A percentile compares a stretch with the other conserved stretches of the same genome.
Evolutionary conservation across 2,797 vertebrate species (phyloP).

Genomic region (Avahi laniger): DNA sequence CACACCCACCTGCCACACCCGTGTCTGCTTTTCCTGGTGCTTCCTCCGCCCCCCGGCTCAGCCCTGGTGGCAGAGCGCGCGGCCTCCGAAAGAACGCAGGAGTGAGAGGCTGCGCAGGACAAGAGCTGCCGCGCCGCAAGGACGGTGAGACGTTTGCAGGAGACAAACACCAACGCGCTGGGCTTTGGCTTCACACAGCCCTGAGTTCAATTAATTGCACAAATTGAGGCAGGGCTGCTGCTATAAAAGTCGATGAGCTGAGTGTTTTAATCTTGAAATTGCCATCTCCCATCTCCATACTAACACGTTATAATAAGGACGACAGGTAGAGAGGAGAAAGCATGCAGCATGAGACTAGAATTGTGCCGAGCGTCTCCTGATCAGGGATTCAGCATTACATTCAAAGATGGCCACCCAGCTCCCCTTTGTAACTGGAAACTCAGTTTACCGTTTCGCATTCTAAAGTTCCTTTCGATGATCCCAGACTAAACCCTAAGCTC

Average conservation of each 20-base stretch:
- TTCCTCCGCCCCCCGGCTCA: background rate
- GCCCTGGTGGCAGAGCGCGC: background rate
- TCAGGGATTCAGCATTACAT: background rate
- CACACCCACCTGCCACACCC: background rate
- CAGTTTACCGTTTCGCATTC: background rate
- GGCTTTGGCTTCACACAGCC: background rate
- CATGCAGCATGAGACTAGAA: background rate
- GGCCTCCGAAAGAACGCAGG: constrained; percentile 48
- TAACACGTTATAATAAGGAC: constrained; percentile 9
- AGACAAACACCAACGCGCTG: background rate
- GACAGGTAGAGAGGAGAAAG: background rate
- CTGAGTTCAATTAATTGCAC: constrained; percentile 28
- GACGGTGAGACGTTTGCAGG: background rate
- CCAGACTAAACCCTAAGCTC: background rate
- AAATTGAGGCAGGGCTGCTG: constrained; percentile 12
- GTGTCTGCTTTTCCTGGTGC: background rate
- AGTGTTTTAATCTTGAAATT: constrained; percentile 58
- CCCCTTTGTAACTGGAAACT: background rate
- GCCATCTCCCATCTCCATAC: background rate
- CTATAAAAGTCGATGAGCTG: constrained; percentile 58
- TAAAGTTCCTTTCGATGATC: background rate
- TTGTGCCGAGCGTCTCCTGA: constrained; percentile 34
- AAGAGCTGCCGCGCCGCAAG: fast-evolving
- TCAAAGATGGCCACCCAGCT: background rate
- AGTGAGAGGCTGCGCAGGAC: background rate